These are phyloP conservation scores for Larimichthys crocea DNA, from an alignment of 2,113 vertebrate species.

Conservation along the genomic window DNA sequence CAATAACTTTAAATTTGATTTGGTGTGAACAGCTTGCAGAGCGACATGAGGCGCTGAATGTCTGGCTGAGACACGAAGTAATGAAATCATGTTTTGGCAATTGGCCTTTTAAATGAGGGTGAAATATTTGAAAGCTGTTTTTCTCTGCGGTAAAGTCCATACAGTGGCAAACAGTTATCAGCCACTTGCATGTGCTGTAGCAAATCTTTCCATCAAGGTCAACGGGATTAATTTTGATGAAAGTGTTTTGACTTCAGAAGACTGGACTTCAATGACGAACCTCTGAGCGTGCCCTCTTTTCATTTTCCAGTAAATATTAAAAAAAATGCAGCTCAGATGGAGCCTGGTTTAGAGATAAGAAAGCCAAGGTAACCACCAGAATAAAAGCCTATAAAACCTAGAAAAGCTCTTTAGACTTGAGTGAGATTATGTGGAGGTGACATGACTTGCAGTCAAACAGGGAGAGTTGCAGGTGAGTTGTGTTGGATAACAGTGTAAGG, in stretches of 20 bases:
- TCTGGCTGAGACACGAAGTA: neutral
- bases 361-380: conserved; percentile 10
- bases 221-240: neutral
- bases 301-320: neutral
- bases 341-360: conserved; percentile 19
- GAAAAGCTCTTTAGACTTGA: conserved; percentile 7
- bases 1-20: neutral
- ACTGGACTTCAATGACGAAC: conserved; percentile 16
- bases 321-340: conserved; percentile 4
- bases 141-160: neutral
- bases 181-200: neutral
- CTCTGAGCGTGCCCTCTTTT: neutral
- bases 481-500: neutral
- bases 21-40: neutral
- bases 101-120: neutral
- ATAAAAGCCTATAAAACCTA: conserved; percentile 41
- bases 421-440: conserved; percentile 15
- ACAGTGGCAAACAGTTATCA: neutral
- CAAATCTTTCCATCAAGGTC: neutral
- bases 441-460: neutral
- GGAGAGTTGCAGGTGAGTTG: neutral
- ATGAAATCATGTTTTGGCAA: neutral
- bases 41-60: neutral
- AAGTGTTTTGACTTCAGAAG: conserved; percentile 6
- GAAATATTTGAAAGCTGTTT: neutral